phyloP scores from a whole-genome alignment of 2,888 invertebrate species.

The Antheraea assamensis region DNA sequence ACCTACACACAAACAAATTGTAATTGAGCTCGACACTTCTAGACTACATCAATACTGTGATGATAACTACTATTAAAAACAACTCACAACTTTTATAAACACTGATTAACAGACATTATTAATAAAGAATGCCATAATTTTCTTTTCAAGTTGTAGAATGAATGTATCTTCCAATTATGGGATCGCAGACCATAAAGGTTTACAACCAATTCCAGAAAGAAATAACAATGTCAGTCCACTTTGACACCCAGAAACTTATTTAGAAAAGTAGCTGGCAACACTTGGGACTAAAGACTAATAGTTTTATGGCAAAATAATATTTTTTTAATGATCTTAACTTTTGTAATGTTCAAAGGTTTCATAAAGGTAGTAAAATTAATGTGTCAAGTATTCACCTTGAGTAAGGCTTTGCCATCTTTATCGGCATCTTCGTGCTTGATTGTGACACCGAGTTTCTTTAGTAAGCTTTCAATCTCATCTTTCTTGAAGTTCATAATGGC shows the following conservation, averaged over 20 bases:
- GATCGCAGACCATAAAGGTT: slow-evolving; percentile 53
- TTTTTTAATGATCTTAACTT: neutral
- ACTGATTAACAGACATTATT: neutral
- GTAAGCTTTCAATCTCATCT: slow-evolving; percentile 93
- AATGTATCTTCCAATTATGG: slow-evolving; percentile 70
- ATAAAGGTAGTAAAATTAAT: neutral
- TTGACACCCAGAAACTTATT: slow-evolving; percentile 77
- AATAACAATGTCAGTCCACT: slow-evolving; percentile 68
- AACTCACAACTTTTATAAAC: too few relatives aligned
- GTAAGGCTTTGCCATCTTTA: slow-evolving; percentile 96
- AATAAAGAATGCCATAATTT: neutral
- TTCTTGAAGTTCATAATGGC: slow-evolving; percentile 96
- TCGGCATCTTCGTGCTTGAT: slow-evolving; percentile 97
- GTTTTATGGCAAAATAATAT: neutral
- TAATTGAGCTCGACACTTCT: neutral
- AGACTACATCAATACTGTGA: neutral
- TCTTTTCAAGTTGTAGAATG: slow-evolving; percentile 17
- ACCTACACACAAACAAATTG: slow-evolving; percentile 74
- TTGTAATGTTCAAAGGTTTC: neutral
- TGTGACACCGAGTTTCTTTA: slow-evolving; percentile 95
- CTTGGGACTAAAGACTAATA: slow-evolving; percentile 71
- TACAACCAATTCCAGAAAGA: slow-evolving; percentile 76
- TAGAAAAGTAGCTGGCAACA: slow-evolving; percentile 69
- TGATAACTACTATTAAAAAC: too few relatives aligned
- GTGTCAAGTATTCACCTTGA: slow-evolving; percentile 85